Base-by-base conservation (phyloP, 2,888 invertebrate genomes). In the Drosophila eohydei region DNA sequence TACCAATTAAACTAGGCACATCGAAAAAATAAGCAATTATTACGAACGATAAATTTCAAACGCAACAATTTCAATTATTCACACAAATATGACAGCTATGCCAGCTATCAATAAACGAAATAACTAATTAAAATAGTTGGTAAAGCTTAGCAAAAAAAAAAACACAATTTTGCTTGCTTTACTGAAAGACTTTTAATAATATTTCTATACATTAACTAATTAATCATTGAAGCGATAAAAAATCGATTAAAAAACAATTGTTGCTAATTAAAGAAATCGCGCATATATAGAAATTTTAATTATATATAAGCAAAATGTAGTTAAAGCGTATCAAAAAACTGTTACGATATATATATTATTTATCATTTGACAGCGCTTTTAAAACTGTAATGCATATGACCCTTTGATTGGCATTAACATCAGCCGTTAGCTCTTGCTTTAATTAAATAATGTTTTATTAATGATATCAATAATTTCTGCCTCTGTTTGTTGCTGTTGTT, bases 361-460 rank as follows among this genome's bases (percentile, higher is more conserved):
- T 43, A 58, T 54, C 55, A 67, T 67, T 63, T 52, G 2, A 1
- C 16, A 57, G 26, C 32, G 8, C 28, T 40, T 16, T 52, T 58
- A 16, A 65, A 71, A 65, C 75, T 75, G 75, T 62, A n/a, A 32
- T 0, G n/a, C 30, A 0, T 52, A 26, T 59, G 30, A 11, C 5
- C 5, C 5, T 43, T 36, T 30, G 52, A 57, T 75, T 52, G 59
- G 30, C 41, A 36, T 46, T 8, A 14, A 54, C 40, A 14, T 40
- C 54, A 40, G 40, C 54, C 54, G 70, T 76, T 73, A 56, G 55
- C 57, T 59, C 50, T 50, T 70, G 61, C 81, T 73, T 70, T 64
- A 67, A 88, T 86, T 73, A 62, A 74, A 74, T 61, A 51, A 60
- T 64, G 63, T 41, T 69, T 72, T 48, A 59, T 61, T 48, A 61